These are phyloP conservation scores for Mythimna lalbum DNA, from an alignment of 2,888 invertebrate genomes.

Conservation along the genomic window DNA sequence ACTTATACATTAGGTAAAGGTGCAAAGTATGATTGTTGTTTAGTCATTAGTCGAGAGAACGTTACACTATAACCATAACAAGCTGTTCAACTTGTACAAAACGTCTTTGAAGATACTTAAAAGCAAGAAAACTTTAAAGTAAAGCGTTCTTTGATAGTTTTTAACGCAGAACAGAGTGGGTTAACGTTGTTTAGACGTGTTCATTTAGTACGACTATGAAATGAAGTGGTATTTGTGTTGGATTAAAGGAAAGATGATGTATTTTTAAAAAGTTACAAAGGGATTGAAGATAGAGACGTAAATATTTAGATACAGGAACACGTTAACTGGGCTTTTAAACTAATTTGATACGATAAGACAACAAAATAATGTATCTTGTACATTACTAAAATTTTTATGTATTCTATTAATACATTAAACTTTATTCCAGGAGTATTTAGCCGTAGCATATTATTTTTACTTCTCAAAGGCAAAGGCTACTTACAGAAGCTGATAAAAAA, in stretches of 20 bases:
- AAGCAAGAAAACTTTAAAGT: conserved; percentile 29
- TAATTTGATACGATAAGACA: too few species aligned
- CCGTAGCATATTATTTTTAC: too few species aligned
- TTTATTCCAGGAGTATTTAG: too few species aligned
- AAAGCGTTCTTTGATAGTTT: conserved; percentile 36
- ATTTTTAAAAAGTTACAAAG: conserved; percentile 30
- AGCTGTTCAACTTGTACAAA: conserved; percentile 18
- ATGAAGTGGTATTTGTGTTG: conserved; percentile 12
- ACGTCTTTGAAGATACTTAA: conserved; percentile 41
- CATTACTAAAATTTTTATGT: too few species aligned
- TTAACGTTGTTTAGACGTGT: conserved; percentile 58
- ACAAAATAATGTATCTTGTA: too few species aligned
- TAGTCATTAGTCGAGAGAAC: not conserved
- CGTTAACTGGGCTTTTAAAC: not conserved
- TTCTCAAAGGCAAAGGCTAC: too few species aligned
- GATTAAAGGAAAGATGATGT: conserved; percentile 10
- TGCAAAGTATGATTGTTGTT: not conserved
- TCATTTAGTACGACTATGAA: conserved; percentile 6
- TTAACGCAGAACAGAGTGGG: conserved; percentile 23
- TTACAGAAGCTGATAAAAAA: too few species aligned
- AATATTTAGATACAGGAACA: conserved; percentile 17
- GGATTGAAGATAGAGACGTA: not conserved
- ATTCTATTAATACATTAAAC: too few species aligned
- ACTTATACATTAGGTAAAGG: too few species aligned
- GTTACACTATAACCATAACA: conserved; percentile 14